Base-by-base conservation (phyloP, 2,113 vertebrate genomes). In the Numida meleagris region DNA sequence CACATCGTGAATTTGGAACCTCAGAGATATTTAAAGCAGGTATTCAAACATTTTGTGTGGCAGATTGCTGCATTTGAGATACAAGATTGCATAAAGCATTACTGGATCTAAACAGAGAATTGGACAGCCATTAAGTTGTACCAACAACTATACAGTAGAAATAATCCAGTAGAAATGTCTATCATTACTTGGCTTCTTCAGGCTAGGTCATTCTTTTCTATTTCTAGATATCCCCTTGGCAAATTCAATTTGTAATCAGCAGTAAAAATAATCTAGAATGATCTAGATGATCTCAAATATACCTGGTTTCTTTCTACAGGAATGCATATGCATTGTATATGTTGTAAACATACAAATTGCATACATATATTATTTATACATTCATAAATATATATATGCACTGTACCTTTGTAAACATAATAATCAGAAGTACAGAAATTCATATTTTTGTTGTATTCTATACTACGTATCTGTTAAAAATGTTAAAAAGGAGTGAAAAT, bases 201-300 rank as follows among this genome's bases (percentile, higher is more conserved):
- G 81, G 14, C 48, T 84, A 68, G 63, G 91, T 87, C 58, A 76
- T 79, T 71, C 70, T 90, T 51, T 87, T 72, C 84, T 68, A 53
- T 51, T 68, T 23, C 9, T 23, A 51, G 67, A 84, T 53, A 68
- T 43, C 31, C 29, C 71, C 36, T 66, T 79, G 40, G 51, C n/a
- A 90, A 94, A 62, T 3, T 34, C 20, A 70, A 55, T 24, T 20
- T 59, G 88, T 73, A 96, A 93, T 93, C 90, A 94, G 94, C 89
- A 96, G 86, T 84, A 95, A 93, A 93, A 97, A 96, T 73, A 95
- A 95, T 78, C 88, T 95, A 96, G 94, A 89, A 89, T 92, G 85
- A 89, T 84, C 88, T 93, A 95, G 72, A 95, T 89, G 88, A 96
- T 96, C 94, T 96, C 94, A 92, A 95, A 96, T 95, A 94, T 85